phyloP scores from a whole-genome alignment of 2,888 invertebrate genomes.

The Caprella mutica region DNA sequence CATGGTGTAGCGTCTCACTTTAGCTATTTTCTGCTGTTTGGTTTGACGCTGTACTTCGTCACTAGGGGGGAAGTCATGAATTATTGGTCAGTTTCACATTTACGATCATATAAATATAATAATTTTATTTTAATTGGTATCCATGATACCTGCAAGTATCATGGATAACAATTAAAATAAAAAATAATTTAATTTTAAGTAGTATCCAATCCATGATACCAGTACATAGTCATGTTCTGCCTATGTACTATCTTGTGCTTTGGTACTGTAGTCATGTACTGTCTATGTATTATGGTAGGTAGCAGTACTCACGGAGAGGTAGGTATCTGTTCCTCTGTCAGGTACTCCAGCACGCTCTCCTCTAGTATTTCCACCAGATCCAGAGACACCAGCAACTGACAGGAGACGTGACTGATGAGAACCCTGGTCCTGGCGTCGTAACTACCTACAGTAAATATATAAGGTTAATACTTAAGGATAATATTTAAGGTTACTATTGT shows the following conservation, averaged over 20 bases:
- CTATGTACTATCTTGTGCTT: neutral
- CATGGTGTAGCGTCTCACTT: constrained; percentile 50
- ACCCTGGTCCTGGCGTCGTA: constrained; percentile 54
- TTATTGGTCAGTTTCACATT: neutral
- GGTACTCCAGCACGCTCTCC: constrained; percentile 46
- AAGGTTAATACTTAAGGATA: neutral
- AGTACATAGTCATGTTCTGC: no score
- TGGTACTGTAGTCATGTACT: no score
- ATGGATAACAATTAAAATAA: no score
- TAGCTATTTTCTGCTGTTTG: constrained; percentile 40
- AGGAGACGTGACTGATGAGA: constrained; percentile 47
- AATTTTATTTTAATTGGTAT: no score
- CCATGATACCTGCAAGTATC: no score
- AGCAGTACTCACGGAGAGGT: constrained; percentile 41
- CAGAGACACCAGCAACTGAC: constrained; percentile 46
- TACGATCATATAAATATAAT: no score
- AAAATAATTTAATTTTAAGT: no score
- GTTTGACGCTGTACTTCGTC: constrained; percentile 6
- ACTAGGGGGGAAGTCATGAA: neutral
- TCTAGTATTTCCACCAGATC: constrained; percentile 50
- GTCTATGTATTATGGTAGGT: no score
- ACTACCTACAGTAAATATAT: constrained; percentile 48
- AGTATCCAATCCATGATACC: no score
- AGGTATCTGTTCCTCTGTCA: constrained; percentile 41
- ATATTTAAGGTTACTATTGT: neutral